Evolutionary conservation across 2,888 invertebrate genomes (phyloP), one percentile per base, ranked within the genome.

Genomic region (Glyphotaelius pellucidus): DNA sequence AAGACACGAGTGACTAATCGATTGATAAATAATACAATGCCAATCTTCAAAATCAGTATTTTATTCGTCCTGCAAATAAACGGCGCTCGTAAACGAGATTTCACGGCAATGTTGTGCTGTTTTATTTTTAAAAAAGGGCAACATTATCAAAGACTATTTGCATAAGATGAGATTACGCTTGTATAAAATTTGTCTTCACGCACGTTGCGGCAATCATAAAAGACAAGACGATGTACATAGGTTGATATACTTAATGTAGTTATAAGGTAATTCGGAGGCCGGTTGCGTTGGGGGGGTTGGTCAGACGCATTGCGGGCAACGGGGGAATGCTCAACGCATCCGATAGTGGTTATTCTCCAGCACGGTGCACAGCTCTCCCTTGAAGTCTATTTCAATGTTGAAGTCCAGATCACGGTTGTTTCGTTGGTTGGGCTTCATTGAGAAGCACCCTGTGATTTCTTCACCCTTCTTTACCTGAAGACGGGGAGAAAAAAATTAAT

Each of bases 351-450:
- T 99, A 94, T 97, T 97, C 96, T 98, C 98, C 93, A 97, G 97
- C 93, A 99, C 97, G 95, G 98, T 97, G 93, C 98, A 98, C 93
- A 98, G 96, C 94, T 98, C 98, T 38, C 98, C 98, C 94, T 99
- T 98, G 96, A 99, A 99, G 94, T 98, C 98, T 88, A 99, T 97
- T 94, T 98, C 98, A 93, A 99, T 97, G 94, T 97, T 97, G 95
- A 99, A 99, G 96, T 99, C 99, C 93, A 99, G 97, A 95, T 99
- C 99, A 89, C 99, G 97, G 95, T 98, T 99, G 96, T 99, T 99
- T 93, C 99, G 97, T 92, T 98, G 98, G 96, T 99, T 99, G 85
- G 99, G 99, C 94, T 98, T 98, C 98, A 99, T 98, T 90, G 97
- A 97, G 95, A 99, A 99, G 12, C 97, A 97, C 42, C 99, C 99